Evolutionary conservation across 2,888 invertebrate genomes (phyloP), one percentile per base, ranked within the genome.

Genomic region (Eupsilia transversa): DNA sequence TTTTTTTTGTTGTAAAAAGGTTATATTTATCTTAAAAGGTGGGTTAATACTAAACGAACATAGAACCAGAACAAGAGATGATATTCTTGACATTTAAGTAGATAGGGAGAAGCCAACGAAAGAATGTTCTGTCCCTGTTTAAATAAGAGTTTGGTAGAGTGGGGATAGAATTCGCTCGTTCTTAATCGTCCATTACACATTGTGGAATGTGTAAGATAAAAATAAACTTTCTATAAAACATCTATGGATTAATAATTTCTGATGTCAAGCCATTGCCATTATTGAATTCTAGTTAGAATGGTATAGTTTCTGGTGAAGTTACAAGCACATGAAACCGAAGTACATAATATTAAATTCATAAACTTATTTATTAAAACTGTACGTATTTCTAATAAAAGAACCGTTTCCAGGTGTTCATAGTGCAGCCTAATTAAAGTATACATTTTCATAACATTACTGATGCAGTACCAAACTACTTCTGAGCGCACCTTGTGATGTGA

Each of bases 401-500:
- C 14, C 43, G 1, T 12, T 14, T 30, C 52, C 66, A 74, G 69
- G 23, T 79, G 74, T 35, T 61, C 33, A 20, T 30, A 35, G 17
- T 64, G 3, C 56, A 59, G 30, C 33, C 33, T 71, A 27, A 76
- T 79, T 52, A 43, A 38, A 57, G 66, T 60, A 64, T 14, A 68
- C 30, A 54, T 52, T 56, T 2, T 46, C 38, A 33, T 52, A 43
- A 38, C 30, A 57, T 35, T 57, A 63, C 56, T 14, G 33, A 67
- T 63, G 57, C 63, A 66, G 52, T 41, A 41, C 30, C 23, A 9
- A 57, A 71, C 27, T 63, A 64, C 17, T 64, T 41, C 23, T 1
- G 5, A 71, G 20, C 30, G 59, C 77, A 77, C 77, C 73, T 80
- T 80, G 64, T 70, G n/a, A 60, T 80, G 64, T 70, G n/a, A 60